These are phyloP conservation scores for Phyllotis vaccarum DNA, from an alignment of 2,797 vertebrate genomes.

Conservation along the genomic window DNA sequence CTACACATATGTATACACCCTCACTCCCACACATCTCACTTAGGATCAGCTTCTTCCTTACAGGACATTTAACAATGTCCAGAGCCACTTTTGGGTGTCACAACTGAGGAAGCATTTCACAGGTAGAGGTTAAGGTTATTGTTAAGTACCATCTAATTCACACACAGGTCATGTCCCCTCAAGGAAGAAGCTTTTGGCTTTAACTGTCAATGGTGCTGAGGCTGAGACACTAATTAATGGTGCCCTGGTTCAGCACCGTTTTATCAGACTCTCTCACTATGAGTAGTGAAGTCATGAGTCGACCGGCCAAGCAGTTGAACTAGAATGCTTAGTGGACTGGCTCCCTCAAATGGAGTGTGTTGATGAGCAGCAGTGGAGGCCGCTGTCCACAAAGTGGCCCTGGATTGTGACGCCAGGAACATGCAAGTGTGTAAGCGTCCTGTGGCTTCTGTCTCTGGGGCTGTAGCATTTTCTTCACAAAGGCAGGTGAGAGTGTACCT, in stretches of 20 bases:
- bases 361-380: background rate
- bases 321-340: background rate
- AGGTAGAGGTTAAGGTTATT: background rate
- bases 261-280: background rate
- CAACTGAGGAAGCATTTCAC: background rate
- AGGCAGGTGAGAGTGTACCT: background rate
- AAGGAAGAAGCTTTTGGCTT: background rate
- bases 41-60: background rate
- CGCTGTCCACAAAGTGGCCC: background rate
- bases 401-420: background rate
- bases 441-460: fast-evolving
- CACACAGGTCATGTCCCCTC: background rate
- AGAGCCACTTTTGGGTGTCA: background rate
- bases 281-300: background rate
- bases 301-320: background rate
- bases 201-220: background rate
- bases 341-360: background rate
- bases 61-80: background rate
- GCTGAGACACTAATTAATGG: background rate
- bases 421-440: background rate
- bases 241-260: background rate
- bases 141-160: background rate
- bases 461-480: background rate
- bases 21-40: background rate
- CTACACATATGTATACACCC: background rate